Base-by-base conservation (phyloP, 2,797 vertebrate genomes). In the Trachops cirrhosus region DNA sequence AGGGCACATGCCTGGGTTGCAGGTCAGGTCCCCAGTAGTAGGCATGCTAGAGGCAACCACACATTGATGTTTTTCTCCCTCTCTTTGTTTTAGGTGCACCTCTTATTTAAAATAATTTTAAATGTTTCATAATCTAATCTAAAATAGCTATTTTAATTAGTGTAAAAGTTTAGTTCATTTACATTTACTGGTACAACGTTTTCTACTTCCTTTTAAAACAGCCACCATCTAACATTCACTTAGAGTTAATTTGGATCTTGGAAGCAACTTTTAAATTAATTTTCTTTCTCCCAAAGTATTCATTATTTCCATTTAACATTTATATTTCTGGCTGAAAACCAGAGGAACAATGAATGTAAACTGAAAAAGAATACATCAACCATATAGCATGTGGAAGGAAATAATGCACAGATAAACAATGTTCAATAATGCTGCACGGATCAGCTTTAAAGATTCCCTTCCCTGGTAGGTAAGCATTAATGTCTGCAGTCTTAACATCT, bases 301-400 rank as follows among this genome's bases (percentile, higher is more conserved):
- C 24, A 84, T 41, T 92, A 68, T 1, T 57, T 37, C n/a, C 71
- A 24, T 3, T 94, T 92, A 89, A 71, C 16, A 64, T 50, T 41
- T 92, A 46, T 12, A 82, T 86, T 96, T 86, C 11, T 96, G 71
- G 34, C 80, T 74, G 18, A 95, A 85, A 95, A 92, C 21, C 50
- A 88, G 29, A 80, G n/a, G 48, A 94, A 48, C 19, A 73, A 75
- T 52, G 19, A 62, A 75, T 46, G 1, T 29, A 80, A 37, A 79
- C 32, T 41, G 18, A 89, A 80, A 68, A 96, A 32, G 26, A 91
- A 54, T 19, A 86, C 84, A 79, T 34, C 14, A 26, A 8, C 54
- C 48, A 44, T 11, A 88, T 2, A 26, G 37, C 21, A 64, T 29
- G 46, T 0, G 2, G 44, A 91, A 79, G n/a, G n/a, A 11, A 70